Conservation (phyloP, 2,797 vertebrate genomes). For the Caiman crocodilus region DNA sequence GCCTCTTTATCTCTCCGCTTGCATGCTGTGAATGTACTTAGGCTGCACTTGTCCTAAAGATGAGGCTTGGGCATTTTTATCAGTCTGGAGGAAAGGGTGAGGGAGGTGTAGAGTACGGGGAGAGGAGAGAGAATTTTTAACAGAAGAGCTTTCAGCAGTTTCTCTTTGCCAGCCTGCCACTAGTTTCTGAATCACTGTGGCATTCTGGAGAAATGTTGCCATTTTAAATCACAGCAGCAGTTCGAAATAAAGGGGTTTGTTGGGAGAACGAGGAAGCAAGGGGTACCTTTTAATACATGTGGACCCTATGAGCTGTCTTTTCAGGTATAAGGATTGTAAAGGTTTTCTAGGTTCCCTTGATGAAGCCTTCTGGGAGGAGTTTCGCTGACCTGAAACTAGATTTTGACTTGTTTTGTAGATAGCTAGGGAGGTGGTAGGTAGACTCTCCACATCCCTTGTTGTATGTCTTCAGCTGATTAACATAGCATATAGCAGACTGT, state of each 20-base stretch:
- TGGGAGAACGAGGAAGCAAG: not conserved
- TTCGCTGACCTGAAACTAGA: not conserved
- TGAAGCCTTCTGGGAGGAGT: not conserved
- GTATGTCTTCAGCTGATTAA: rapidly evolving
- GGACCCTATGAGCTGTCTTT: not conserved
- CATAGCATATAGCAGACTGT: rapidly evolving
- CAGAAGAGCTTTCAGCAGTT: rapidly evolving
- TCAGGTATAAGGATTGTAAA: not conserved
- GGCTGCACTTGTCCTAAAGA: rapidly evolving
- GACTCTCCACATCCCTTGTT: not conserved
- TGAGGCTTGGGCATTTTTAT: not conserved
- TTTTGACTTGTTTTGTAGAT: not conserved
- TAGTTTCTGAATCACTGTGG: not conserved
- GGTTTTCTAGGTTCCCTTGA: not conserved
- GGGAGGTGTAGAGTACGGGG: rapidly evolving
- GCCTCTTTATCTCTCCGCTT: not conserved
- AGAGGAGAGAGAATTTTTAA: not conserved
- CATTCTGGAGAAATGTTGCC: not conserved
- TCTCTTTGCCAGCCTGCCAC: not conserved
- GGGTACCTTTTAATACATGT: not conserved
- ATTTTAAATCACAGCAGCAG: rapidly evolving
- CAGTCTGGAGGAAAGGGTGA: rapidly evolving
- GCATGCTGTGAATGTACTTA: not conserved
- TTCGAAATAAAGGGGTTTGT: not conserved
- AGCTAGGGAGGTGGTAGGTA: not conserved